phyloP scores from a whole-genome alignment of 2,113 vertebrate genomes.

The Phrynosoma blainvillii region DNA sequence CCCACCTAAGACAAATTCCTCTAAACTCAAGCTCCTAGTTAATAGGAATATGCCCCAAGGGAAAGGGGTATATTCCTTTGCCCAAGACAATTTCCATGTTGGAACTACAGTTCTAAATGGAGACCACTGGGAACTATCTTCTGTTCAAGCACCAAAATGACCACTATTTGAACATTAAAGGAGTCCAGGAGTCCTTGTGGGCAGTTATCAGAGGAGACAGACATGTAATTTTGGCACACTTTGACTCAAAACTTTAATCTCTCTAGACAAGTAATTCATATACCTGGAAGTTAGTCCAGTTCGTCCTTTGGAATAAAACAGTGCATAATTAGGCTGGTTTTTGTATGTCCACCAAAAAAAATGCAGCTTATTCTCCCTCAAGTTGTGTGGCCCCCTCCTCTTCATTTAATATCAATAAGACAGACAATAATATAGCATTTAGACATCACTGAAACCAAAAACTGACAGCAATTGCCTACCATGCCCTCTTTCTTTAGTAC shows the following conservation, averaged over 20 bases:
- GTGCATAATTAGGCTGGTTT: slow-evolving; percentile 37
- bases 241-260: slow-evolving; percentile 16
- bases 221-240: slow-evolving; percentile 21
- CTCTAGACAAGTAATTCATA: slow-evolving; percentile 14
- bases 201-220: slow-evolving; percentile 14
- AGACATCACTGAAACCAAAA: slow-evolving; percentile 40
- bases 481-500: slow-evolving; percentile 51
- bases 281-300: slow-evolving; percentile 28
- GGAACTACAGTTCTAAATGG: not conserved
- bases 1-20: too few species aligned
- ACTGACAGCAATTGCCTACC: slow-evolving; percentile 50
- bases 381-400: not conserved
- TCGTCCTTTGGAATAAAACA: slow-evolving; percentile 33
- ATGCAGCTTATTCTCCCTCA: not conserved
- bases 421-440: slow-evolving; percentile 55
- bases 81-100: not conserved
- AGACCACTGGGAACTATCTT: not conserved
- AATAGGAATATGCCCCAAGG: not conserved
- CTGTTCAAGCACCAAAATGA: not conserved
- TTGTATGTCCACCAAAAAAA: slow-evolving; percentile 19
- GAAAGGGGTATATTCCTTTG: not conserved
- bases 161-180: slow-evolving; percentile 30
- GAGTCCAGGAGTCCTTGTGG: not conserved
- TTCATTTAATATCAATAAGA: slow-evolving; percentile 44
- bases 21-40: too few species aligned